phyloP scores from a whole-genome alignment of 2,888 invertebrate species.

The Augiades crinisus region DNA sequence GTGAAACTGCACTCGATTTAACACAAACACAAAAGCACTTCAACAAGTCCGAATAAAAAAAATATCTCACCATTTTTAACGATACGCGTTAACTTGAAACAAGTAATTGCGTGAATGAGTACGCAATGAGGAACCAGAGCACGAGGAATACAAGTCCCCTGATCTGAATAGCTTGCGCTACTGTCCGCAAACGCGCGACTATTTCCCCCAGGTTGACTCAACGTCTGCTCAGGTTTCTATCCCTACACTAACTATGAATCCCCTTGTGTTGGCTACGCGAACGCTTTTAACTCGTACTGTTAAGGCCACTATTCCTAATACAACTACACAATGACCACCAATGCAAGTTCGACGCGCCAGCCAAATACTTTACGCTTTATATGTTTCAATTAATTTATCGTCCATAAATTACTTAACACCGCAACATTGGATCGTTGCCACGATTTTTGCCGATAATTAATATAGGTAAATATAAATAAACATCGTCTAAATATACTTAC shows the following conservation, averaged over 20 bases:
- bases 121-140: constrained; percentile 63
- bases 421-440: constrained; percentile 54
- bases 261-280: constrained; percentile 44
- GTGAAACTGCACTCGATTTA: neutral
- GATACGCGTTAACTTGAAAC: neutral
- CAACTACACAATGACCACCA: constrained; percentile 40
- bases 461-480: constrained; percentile 24
- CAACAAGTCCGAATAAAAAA: neutral
- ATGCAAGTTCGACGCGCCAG: constrained; percentile 14
- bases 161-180: constrained; percentile 70
- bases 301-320: constrained; percentile 60
- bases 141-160: constrained; percentile 71
- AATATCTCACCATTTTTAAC: constrained; percentile 57
- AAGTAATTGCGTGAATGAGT: constrained; percentile 46
- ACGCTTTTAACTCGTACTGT: constrained; percentile 63
- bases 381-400: constrained; percentile 46
- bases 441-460: constrained; percentile 33
- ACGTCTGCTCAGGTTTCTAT: constrained; percentile 41
- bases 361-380: constrained; percentile 31
- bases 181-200: constrained; percentile 58
- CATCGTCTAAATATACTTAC: constrained; percentile 17
- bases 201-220: constrained; percentile 72
- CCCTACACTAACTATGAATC: constrained; percentile 46
- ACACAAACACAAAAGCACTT: constrained; percentile 10
- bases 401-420: constrained; percentile 49